phyloP scores from a whole-genome alignment of 2,113 vertebrate species.

The Heloderma charlesbogerti region DNA sequence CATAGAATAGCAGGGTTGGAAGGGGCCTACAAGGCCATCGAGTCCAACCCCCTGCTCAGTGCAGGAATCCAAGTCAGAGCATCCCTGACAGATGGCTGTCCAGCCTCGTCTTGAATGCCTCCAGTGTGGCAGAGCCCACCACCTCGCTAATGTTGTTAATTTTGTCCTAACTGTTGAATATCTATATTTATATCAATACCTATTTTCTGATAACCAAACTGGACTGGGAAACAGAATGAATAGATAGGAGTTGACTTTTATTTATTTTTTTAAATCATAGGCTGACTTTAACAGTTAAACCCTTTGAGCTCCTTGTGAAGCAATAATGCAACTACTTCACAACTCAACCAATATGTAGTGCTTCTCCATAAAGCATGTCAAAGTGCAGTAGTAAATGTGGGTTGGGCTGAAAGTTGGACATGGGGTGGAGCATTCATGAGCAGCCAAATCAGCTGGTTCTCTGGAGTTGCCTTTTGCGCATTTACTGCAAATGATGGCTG shows the following conservation, averaged over 20 bases:
- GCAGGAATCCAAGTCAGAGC: too few species aligned
- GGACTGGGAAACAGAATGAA: neutral
- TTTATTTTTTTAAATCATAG: too few species aligned
- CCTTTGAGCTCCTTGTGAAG: neutral
- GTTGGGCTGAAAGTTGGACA: neutral
- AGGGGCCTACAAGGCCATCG: too few species aligned
- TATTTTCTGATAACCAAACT: too few species aligned
- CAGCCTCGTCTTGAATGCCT: too few species aligned
- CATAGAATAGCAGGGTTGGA: too few species aligned
- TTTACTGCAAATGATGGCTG: neutral
- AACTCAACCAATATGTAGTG: neutral
- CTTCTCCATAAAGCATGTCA: too few species aligned
- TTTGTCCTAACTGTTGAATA: neutral
- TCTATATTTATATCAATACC: neutral
- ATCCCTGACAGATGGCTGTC: too few species aligned
- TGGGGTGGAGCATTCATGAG: neutral
- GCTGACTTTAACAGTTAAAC: too few species aligned
- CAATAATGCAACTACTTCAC: neutral
- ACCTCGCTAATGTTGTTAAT: neutral
- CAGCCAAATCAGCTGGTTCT: neutral
- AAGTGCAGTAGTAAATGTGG: neutral
- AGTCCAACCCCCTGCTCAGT: too few species aligned
- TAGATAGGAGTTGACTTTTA: neutral
- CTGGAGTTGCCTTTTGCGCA: neutral
- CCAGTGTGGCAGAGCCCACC: too few species aligned